Evolutionary conservation across 92 coral and sea anemone genomes (phyloP).

Genomic region (Zoanthus gigantus): DNA sequence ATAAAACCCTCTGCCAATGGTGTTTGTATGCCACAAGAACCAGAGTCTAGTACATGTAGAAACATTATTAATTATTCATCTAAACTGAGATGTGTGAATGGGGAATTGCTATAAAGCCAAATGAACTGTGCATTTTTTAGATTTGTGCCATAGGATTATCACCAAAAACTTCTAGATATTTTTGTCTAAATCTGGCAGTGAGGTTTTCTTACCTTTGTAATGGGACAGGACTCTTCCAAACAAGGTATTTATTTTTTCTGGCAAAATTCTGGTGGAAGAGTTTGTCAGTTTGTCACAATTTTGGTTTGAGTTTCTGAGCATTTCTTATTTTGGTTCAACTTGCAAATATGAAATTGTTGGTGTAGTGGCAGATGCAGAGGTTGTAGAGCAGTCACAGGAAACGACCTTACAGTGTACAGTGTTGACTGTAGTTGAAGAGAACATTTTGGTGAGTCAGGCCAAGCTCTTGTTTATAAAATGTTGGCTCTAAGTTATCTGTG

Average conservation of each 20-base stretch:
- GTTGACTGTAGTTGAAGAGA: conserved; percentile 79
- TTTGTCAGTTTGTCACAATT: conserved; percentile 37
- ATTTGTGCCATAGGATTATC: neutral
- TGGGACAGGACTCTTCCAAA: conserved; percentile 95
- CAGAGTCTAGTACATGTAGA: neutral
- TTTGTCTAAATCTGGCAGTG: conserved; percentile 3
- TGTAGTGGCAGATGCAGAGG: conserved; percentile 86
- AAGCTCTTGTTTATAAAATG: conserved; percentile 9
- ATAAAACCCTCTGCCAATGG: neutral
- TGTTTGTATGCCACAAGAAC: neutral
- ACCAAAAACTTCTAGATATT: neutral
- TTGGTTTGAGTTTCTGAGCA: conserved; percentile 40
- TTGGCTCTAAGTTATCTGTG: conserved; percentile 1
- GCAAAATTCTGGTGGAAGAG: neutral
- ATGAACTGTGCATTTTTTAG: conserved; percentile 5
- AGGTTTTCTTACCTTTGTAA: conserved; percentile 41
- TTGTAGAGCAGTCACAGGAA: conserved; percentile 87
- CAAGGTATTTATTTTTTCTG: conserved; percentile 65
- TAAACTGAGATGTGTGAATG: conserved; percentile 13
- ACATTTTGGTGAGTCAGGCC: conserved; percentile 77
- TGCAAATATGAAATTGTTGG: neutral
- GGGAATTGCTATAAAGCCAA: conserved; percentile 1
- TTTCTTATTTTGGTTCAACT: conserved; percentile 53
- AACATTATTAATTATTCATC: conserved; percentile 35
- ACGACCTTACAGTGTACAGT: conserved; percentile 92